Evolutionary conservation across 2,888 invertebrate species (phyloP), one percentile per base, ranked within the genome.

Genomic region (Smittia aterrima): DNA sequence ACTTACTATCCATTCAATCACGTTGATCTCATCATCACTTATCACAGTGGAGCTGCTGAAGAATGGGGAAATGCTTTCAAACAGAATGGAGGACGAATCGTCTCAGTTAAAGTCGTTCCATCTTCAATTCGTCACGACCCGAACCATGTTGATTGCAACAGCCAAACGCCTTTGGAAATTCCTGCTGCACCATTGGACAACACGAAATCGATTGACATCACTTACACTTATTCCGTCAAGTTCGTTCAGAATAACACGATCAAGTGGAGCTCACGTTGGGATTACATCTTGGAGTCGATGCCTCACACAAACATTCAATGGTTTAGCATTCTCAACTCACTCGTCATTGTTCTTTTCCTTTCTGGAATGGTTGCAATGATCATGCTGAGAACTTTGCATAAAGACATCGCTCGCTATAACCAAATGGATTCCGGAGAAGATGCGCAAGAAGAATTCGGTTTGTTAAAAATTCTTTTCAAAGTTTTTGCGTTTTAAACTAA

Each of bases 311-410:
- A 98, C 81, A 98, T 98, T 79, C 98, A 98, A 82, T 98, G 98
- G 98, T 98, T 98, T 83, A 97, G 96, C 77, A 99, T 99, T 79
- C 86, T 99, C 76, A 99, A 99, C 83, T 98, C 98, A 0, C 85
- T 99, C 78, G 96, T 99, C 75, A 99, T 99, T 79, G 96, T 96
- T 1, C 84, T 97, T 38, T 99, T 99, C 84, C 85, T 99, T 20
- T 96, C 97, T 77, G 99, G 98, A 77, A 99, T 99, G 98, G 97
- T 99, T 16, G 98, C 98, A 27, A 99, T 99, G 98, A 99, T 99
- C 79, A 87, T 99, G 83, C 84, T 99, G 77, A 87, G 98, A 76
- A 99, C 98, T 0, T 85, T 99, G 76, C 98, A 99, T 82, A 96
- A 98, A 82, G 99, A 99, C 84, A 98, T 99, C 79, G 98, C 98